phyloP scores from a whole-genome alignment of 1,140 invertebrate species.

The Papilio xuthus region DNA sequence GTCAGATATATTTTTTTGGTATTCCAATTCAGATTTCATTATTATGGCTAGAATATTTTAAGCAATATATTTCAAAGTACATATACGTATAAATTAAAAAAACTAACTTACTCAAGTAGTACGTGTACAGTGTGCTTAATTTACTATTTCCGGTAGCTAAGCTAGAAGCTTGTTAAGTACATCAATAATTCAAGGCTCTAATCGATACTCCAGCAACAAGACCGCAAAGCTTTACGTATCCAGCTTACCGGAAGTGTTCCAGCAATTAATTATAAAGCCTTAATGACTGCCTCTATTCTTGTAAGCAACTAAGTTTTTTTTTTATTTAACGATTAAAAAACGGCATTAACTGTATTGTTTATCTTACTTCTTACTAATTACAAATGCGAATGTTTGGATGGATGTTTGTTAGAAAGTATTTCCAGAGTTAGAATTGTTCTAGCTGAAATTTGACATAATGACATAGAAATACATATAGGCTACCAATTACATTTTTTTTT shows the following conservation, averaged over 20 bases:
- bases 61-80: too few relatives aligned
- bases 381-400: too few relatives aligned
- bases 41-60: too few relatives aligned
- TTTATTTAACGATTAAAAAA: neutral
- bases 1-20: too few relatives aligned
- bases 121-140: conserved; percentile 15
- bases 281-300: neutral
- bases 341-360: neutral
- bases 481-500: too few relatives aligned
- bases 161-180: conserved; percentile 23
- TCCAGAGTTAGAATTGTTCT: too few relatives aligned
- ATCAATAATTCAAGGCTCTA: conserved; percentile 29
- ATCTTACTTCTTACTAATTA: too few relatives aligned
- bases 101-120: neutral
- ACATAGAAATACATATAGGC: too few relatives aligned
- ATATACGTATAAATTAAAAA: neutral
- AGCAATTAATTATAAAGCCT: neutral
- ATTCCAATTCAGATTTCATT: too few relatives aligned
- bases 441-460: too few relatives aligned
- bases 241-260: conserved; percentile 8
- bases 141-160: neutral
- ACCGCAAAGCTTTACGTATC: neutral
- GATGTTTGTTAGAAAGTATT: too few relatives aligned
- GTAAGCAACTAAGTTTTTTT: neutral
- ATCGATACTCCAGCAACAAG: conserved; percentile 13